These are phyloP conservation scores for Phoebastria nigripes DNA, from an alignment of 2,797 vertebrate genomes.

Conservation along the genomic window DNA sequence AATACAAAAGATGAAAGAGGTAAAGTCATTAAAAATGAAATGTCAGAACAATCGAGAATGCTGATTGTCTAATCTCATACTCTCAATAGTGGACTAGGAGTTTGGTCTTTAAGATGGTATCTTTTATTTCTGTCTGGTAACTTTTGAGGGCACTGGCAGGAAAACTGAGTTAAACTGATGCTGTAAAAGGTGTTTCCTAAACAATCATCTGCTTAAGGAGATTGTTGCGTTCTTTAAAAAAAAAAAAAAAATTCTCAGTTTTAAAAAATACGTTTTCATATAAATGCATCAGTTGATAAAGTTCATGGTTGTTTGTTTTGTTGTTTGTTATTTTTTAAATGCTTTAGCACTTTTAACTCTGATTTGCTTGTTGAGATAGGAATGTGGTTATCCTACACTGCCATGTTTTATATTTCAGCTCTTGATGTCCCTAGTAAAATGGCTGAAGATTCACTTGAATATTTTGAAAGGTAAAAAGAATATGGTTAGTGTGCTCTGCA, in stretches of 20 bases:
- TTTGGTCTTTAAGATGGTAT: neutral
- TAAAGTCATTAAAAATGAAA: neutral
- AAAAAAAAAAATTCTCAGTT: neutral
- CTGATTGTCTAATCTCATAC: no score
- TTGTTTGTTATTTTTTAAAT: neutral
- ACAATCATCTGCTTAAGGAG: neutral
- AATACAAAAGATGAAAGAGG: conserved; percentile 29
- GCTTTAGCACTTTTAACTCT: neutral
- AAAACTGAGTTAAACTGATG: neutral
- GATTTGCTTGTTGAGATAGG: neutral
- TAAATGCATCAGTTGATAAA: neutral
- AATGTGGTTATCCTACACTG: neutral
- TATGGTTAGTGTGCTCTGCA: neutral
- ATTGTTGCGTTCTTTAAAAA: neutral
- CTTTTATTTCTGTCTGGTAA: neutral
- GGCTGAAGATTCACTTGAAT: neutral
- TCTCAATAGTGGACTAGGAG: neutral
- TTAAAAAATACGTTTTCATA: neutral
- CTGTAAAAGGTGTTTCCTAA: neutral
- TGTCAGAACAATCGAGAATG: neutral
- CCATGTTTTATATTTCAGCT: neutral
- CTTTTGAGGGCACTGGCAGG: neutral
- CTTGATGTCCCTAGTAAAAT: neutral
- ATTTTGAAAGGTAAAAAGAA: neutral
- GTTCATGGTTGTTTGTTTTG: neutral